Base-by-base conservation (phyloP, 2,113 vertebrate species). In the Anser brachyrhynchus region DNA sequence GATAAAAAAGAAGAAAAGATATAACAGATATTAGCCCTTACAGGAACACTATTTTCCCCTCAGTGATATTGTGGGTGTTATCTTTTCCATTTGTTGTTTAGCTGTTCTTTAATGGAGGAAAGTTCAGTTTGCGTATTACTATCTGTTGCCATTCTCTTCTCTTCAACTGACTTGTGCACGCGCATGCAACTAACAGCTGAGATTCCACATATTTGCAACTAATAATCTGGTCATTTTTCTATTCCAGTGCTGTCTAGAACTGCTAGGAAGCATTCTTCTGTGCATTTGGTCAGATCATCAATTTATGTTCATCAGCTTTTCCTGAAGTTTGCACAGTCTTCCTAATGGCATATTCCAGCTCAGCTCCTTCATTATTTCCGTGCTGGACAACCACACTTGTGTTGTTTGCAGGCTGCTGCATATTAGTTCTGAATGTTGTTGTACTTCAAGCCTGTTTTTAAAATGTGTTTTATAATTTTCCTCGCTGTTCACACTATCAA, bases 241-340 rank as follows among this genome's bases (percentile, higher is more conserved):
- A 65, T 57, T 85, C 46, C 57, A 85, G 15, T 21, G 21, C 18
- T 71, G 15, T 51, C 33, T 69, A 3, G 1, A 21, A 79, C 61
- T 54, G 15, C 16, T 85, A 72, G 1, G 2, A 90, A 83, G 23
- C 20, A 66, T 62, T 70, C 21, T 65, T 80, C 59, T 70, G 26
- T 11, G 19, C 26, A 39, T 21, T 54, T 54, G 13, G 19, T 39
- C 28, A 37, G 7, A 22, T 23, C 21, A 37, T 31, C 19, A 23
- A 26, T 35, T 39, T 39, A 31, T 15, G 28, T 41, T 72, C 18
- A n/a, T 4, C 0, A 0, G 17, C 13, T 75, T 73, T 69, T 55
- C 46, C 54, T 86, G 58, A 86, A 73, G 54, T 66, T 62, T 92
- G 39, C 33, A 31, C 28, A 69, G 25, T 76, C 55, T 73, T 95